These are phyloP conservation scores for Xestia ashworthii DNA, from an alignment of 2,888 invertebrate species.

Conservation along the genomic window DNA sequence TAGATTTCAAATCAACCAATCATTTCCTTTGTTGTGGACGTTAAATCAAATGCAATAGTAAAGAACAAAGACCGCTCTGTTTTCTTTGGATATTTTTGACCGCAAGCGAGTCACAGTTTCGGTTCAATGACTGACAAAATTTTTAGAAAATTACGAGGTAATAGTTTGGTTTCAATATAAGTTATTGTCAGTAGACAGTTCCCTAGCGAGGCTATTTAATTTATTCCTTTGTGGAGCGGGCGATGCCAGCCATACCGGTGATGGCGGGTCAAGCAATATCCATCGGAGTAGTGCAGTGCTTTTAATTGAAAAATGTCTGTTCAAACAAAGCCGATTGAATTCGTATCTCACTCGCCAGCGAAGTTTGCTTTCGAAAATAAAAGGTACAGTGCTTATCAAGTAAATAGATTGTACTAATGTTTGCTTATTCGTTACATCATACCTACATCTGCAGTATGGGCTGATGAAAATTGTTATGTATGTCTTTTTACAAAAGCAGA, in stretches of 20 bases:
- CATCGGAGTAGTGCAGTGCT: slow-evolving; percentile 71
- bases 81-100: slow-evolving; percentile 37
- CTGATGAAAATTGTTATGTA: not conserved
- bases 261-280: slow-evolving; percentile 56
- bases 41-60: slow-evolving; percentile 11
- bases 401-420: not conserved
- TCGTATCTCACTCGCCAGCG: slow-evolving; percentile 71
- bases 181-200: slow-evolving; percentile 38
- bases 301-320: slow-evolving; percentile 83
- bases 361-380: slow-evolving; percentile 39
- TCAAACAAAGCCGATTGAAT: slow-evolving; percentile 80
- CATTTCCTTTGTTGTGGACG: slow-evolving; percentile 15
- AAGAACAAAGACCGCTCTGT: slow-evolving; percentile 15
- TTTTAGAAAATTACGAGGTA: slow-evolving; percentile 26
- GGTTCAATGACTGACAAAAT: slow-evolving; percentile 26
- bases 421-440: not conserved
- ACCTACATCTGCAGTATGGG: not conserved
- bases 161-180: slow-evolving; percentile 42
- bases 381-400: slow-evolving; percentile 13
- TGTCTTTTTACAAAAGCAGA: not conserved
- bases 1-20: slow-evolving; percentile 21
- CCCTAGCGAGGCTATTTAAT: slow-evolving; percentile 68
- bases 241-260: slow-evolving; percentile 55
- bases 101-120: slow-evolving; percentile 11
- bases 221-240: slow-evolving; percentile 70